Conservation (phyloP, 2,113 vertebrate species). For the Psettodes erumei region DNA sequence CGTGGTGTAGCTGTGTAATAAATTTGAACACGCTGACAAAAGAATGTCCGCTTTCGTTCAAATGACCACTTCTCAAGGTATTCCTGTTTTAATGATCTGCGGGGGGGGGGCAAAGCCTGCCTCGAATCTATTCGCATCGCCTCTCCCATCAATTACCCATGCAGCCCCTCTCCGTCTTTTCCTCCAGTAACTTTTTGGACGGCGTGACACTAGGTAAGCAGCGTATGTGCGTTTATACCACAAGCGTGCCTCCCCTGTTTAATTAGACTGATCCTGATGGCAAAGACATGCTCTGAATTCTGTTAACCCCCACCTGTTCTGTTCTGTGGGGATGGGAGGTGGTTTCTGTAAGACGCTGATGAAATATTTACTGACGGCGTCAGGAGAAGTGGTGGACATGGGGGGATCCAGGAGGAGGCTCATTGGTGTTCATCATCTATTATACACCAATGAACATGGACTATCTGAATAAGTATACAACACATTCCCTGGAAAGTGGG, state of each 20-base stretch:
- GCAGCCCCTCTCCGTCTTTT: slow-evolving; percentile 20
- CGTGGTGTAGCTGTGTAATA: slow-evolving; percentile 14
- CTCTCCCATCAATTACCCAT: slow-evolving; percentile 37
- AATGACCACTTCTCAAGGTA: slow-evolving; percentile 20
- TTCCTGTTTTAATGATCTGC: slow-evolving; percentile 20
- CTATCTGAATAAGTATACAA: slow-evolving; percentile 28
- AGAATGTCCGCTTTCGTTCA: slow-evolving; percentile 27
- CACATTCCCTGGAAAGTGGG: neutral
- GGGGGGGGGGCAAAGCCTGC: slow-evolving; percentile 26
- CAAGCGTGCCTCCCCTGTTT: slow-evolving; percentile 45
- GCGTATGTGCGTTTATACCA: slow-evolving; percentile 2
- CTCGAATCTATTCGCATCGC: slow-evolving; percentile 40
- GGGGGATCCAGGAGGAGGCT: slow-evolving; percentile 8
- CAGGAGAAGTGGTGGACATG: slow-evolving; percentile 10
- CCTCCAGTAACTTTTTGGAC: slow-evolving; percentile 28
- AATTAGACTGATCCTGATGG: slow-evolving; percentile 60
- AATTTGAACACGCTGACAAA: slow-evolving; percentile 1
- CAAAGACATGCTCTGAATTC: slow-evolving; percentile 57
- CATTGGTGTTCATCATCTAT: slow-evolving; percentile 41
- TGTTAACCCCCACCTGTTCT: too few species aligned
- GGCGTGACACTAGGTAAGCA: slow-evolving; percentile 21
- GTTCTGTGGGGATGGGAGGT: neutral
- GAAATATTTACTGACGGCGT: slow-evolving; percentile 73
- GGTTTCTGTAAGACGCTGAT: slow-evolving; percentile 49
- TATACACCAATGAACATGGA: slow-evolving; percentile 33